phyloP scores from a whole-genome alignment of 2,797 vertebrate species.

The Thamnophis elegans region DNA sequence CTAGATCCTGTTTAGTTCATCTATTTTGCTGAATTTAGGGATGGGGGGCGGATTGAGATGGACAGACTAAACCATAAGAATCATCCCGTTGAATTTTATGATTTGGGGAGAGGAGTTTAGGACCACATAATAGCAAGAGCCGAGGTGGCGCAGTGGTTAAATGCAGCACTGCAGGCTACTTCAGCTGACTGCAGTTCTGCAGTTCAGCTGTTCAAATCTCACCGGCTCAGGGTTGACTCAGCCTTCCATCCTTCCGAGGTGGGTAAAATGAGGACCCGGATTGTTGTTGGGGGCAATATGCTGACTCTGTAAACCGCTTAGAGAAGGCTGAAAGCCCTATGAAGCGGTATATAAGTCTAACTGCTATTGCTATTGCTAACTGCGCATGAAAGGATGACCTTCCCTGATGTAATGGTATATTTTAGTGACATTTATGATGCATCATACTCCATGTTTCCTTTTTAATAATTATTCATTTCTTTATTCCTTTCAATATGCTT shows the following conservation, averaged over 20 bases:
- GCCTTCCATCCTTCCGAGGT: no score
- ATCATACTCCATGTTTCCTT: background rate
- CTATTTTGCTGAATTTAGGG: background rate
- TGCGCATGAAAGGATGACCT: background rate
- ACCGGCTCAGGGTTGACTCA: no score
- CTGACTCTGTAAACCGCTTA: no score
- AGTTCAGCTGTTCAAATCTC: no score
- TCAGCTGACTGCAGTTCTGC: no score
- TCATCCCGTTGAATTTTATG: background rate
- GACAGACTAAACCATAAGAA: background rate
- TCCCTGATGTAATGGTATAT: background rate
- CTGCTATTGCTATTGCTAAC: no score
- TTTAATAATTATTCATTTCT: background rate
- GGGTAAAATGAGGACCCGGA: no score
- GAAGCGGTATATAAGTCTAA: no score
- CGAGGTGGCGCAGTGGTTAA: no score
- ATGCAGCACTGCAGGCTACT: no score
- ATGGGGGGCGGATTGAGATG: background rate
- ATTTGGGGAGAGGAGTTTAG: background rate
- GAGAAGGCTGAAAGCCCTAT: no score
- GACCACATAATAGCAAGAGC: background rate
- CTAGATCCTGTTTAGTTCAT: background rate
- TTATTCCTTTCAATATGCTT: background rate
- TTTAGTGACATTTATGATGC: background rate
- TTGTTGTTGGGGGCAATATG: no score